These are phyloP conservation scores for Pseudocheirus occidentalis DNA, from an alignment of 2,797 vertebrate genomes.

Conservation along the genomic window DNA sequence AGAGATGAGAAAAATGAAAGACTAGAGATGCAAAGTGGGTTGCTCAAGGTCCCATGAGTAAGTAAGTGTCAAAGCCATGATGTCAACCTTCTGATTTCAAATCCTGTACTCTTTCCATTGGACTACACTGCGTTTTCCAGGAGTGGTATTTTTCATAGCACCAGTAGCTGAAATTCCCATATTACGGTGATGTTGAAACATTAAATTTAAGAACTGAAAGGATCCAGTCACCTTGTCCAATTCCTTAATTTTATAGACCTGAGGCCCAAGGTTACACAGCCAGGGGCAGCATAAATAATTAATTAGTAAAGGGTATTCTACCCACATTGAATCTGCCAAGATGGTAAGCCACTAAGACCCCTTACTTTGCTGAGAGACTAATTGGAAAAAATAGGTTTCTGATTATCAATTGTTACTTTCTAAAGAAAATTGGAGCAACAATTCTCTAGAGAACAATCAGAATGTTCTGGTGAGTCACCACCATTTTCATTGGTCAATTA, in stretches of 20 bases:
- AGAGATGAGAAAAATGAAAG: not conserved
- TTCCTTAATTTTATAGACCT: not conserved
- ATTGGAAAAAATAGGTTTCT: slow-evolving; percentile 69
- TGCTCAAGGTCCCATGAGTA: not conserved
- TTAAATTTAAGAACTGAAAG: not conserved
- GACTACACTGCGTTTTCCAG: not conserved
- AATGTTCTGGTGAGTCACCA: slow-evolving; percentile 56
- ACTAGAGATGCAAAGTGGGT: not conserved
- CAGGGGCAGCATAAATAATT: not conserved
- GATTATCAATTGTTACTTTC: slow-evolving; percentile 68
- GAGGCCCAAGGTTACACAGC: not conserved
- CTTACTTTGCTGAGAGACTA: slow-evolving; percentile 65
- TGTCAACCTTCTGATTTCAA: not conserved
- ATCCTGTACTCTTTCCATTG: not conserved
- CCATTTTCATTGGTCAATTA: slow-evolving; percentile 72
- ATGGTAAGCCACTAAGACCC: slow-evolving; percentile 53
- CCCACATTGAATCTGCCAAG: slow-evolving; percentile 73
- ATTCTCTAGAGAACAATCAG: slow-evolving; percentile 66
- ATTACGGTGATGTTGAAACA: not conserved
- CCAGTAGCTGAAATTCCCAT: not conserved
- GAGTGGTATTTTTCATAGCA: not conserved
- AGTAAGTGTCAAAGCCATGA: not conserved
- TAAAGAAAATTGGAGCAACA: slow-evolving; percentile 71
- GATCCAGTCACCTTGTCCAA: not conserved
- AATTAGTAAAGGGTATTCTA: slow-evolving; percentile 48